Percentiles rank a stretch among this genome's conserved stretches.
Conservation (phyloP, 2,888 invertebrate genomes). For the Chaetoderma sp. region DNA sequence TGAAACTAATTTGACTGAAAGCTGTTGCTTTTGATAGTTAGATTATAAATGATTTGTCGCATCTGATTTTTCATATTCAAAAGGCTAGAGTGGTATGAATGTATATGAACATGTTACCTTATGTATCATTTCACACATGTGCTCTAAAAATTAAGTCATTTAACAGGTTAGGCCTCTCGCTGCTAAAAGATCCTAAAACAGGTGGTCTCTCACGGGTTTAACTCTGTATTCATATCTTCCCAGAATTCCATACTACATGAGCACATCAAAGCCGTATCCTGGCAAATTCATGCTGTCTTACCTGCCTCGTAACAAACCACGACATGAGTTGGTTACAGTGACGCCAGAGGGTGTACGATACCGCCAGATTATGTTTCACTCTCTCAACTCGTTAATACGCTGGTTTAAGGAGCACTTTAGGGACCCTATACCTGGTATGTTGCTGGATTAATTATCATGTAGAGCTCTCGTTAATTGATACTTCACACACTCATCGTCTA, state of each 20-base stretch:
- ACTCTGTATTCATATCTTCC: constrained; percentile 12
- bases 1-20: too few relatives aligned
- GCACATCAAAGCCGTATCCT: constrained; percentile 57
- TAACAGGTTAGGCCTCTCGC: too few relatives aligned
- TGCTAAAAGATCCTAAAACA: too few relatives aligned
- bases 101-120: too few relatives aligned
- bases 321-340: constrained; percentile 93
- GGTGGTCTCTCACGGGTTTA: background rate
- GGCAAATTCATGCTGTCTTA: constrained; percentile 92
- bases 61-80: too few relatives aligned
- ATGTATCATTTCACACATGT: too few relatives aligned
- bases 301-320: constrained; percentile 84
- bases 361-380: constrained; percentile 84
- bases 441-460: background rate
- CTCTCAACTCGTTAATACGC: constrained; percentile 82
- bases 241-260: constrained; percentile 68
- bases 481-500: background rate
- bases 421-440: constrained; percentile 76
- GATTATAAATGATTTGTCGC: too few relatives aligned
- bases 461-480: too few relatives aligned
- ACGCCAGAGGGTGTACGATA: constrained; percentile 94
- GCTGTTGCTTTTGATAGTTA: too few relatives aligned
- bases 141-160: too few relatives aligned
- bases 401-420: constrained; percentile 99
- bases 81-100: too few relatives aligned